Percentiles rank a stretch among this genome's conserved stretches.
phyloP scores from a whole-genome alignment of 2,888 invertebrate species.

The Empis livida region DNA sequence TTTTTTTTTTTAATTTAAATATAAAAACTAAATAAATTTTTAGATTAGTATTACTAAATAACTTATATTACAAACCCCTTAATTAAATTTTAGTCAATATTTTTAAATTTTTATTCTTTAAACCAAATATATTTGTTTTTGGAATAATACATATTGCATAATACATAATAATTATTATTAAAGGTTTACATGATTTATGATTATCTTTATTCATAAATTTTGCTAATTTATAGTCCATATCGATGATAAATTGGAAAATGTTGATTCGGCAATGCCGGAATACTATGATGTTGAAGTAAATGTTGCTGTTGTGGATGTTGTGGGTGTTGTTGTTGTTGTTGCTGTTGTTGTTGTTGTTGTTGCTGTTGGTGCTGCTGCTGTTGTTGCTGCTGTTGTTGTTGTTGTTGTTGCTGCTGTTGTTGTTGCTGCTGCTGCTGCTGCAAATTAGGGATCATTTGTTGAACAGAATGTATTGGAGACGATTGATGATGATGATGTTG shows the following conservation, averaged over 20 bases:
- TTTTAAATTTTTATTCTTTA: too few species aligned
- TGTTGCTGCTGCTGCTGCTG: constrained; percentile 27
- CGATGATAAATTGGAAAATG: constrained; percentile 1
- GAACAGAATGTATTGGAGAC: constrained; percentile 23
- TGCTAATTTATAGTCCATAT: background rate
- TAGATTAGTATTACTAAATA: too few species aligned
- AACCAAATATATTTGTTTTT: too few species aligned
- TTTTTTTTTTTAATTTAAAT: too few species aligned
- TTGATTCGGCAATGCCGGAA: background rate
- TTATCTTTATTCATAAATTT: too few species aligned
- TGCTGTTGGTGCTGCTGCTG: constrained; percentile 3
- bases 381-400: constrained; percentile 23
- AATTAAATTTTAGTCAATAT: too few species aligned
- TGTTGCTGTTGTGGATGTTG: background rate
- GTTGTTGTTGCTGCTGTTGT: constrained; percentile 23
- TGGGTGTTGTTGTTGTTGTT: constrained; percentile 19
- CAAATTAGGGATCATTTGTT: constrained; percentile 7
- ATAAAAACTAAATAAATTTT: too few species aligned
- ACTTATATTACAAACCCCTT: too few species aligned
- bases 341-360: constrained; percentile 14
- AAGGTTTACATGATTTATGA: too few species aligned
- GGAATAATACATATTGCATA: too few species aligned
- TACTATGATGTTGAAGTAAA: background rate
- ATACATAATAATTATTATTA: too few species aligned
- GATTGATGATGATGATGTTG: constrained; percentile 16